Base-by-base conservation (phyloP, 2,113 vertebrate species). In the Cynoglossus semilaevis region DNA sequence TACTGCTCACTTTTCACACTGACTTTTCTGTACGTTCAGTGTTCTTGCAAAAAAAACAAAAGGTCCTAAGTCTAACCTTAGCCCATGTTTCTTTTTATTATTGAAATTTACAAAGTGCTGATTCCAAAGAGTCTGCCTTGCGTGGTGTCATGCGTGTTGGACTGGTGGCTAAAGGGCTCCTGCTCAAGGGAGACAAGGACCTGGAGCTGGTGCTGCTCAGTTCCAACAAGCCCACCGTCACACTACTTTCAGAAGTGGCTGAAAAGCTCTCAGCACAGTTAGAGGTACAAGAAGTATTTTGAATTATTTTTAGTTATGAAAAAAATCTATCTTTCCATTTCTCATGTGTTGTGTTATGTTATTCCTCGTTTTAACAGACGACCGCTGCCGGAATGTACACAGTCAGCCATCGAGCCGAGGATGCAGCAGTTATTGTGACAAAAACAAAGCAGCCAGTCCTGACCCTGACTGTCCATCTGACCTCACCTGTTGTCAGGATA, bases 121-220 rank as follows among this genome's bases (percentile, higher is more conserved):
- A 51, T 35, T 15, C 6, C 2, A 34, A 74, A n/a, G 74, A 80
- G 0, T 90, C 91, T 77, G 92, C 93, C 49, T 87, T 98, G 16
- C 89, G 93, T 6, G 96, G 95, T 0, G 94, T 98, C 11, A 95
- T 97, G 93, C 91, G 96, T 0, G 94, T 98, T 6, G 97, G 96
- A 19, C 89, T 96, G 0, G 94, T 99, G 43, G 94, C 96, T 0
- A 99, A 99, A 72, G 97, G 97, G 15, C 90, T 99, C 5, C 61
- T 99, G 19, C 88, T 99, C 58, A 98, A 96, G 72, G 96, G 94
- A 15, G 95, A 98, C 76, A 72, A 93, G 87, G 92, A 95, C 14
- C 85, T 99, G 66, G 95, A 98, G 82, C 88, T 99, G 36, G 96
- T 99, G 8, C 85, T 98, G 35, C 76, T 99, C 4, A 96, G 94